Evolutionary conservation across 2,797 vertebrate genomes (phyloP), one percentile per base, ranked within the genome.

Genomic region (Enteromius treurensis): DNA sequence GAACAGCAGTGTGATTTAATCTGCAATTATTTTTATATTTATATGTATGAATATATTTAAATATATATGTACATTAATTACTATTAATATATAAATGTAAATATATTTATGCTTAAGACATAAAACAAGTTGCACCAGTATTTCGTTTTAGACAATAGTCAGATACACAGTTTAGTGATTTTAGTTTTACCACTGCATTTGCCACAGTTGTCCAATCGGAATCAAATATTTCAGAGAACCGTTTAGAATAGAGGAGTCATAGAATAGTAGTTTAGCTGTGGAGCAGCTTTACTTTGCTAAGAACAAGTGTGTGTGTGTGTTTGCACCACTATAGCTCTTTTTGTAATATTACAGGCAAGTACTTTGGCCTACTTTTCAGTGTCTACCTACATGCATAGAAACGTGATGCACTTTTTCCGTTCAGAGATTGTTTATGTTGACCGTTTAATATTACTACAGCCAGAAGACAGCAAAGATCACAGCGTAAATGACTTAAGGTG

Each of bases 401-500:
- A 71, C 88, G 91, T 94, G 92, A 94, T 91, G 87, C 88, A 84
- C 88, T 90, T 93, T 94, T 94, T 94, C 92, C 93, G 94, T 94
- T 93, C 90, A 83, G 91, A 92, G 88, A 86, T 92, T 93, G 93
- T 94, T 95, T 93, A 93, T 93, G 88, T 92, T 92, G 93, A 90
- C 89, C 88, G 90, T 93, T 92, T 93, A 92, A 93, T 90, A 91
- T 89, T 87, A 69, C 62, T 79, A 17, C 62, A 90, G 89, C 88
- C 88, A 89, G 14, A 26, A 21, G 15, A 70, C 29, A 47, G 14
- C 14, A 70, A 71, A 47, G 42, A 70, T 47, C 68, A 47, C 13
- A 70, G 68, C n/a, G 19, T 71, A 26, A 29, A 29, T 71, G 45
- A 23, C 21, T 32, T 49, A 21, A 21, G 15, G 80, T 89, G 90